Evolutionary conservation across 2,797 vertebrate genomes (phyloP), one percentile per base, ranked within the genome.

Genomic region (Alca torda): DNA sequence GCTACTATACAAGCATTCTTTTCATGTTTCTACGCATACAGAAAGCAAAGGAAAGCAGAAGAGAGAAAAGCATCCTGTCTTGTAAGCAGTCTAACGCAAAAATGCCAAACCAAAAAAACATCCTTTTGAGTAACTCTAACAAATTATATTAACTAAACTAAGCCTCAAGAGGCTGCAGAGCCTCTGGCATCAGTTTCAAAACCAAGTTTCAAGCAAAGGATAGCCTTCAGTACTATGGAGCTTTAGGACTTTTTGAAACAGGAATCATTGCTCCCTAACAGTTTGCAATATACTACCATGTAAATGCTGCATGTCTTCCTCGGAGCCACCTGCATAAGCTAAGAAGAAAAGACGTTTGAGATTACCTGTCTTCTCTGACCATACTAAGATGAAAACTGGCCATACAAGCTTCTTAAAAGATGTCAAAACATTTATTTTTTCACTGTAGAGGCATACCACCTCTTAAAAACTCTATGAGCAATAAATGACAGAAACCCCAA

Each of bases 361-460:
- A 88, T 13, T 39, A 65, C 4, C 9, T 48, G 10, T 70, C 56
- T 74, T 70, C 56, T 88, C 30, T 76, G 39, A 80, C 28, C 18
- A 35, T 7, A 18, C 2, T 31, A 78, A 60, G 24, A 60, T 15
- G 24, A 92, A 90, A 93, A 74, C n/a, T 59, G 12, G 26, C 25
- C 37, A 45, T 15, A 61, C 3, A 54, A 85, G 11, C 21, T 64
- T 33, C 25, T 63, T n/a, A 69, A 70, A 92, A 63, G 30, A 57
- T 50, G 14, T 12, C 31, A 12, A 86, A 90, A 84, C 19, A 14
- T 45, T 25, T 8, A 67, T 2, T 10, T 51, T 85, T 56, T 84
- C 61, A 54, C 13, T 74, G 26, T 0, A 60, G n/a, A 88, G 43
- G 17, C 31, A 33, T 23, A 45, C 0, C 0, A 88, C 21, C 28